Percentiles rank a stretch among this genome's conserved stretches.
Evolutionary conservation across 2,888 invertebrate species (phyloP).

Genomic region (Hemithea aestivaria): DNA sequence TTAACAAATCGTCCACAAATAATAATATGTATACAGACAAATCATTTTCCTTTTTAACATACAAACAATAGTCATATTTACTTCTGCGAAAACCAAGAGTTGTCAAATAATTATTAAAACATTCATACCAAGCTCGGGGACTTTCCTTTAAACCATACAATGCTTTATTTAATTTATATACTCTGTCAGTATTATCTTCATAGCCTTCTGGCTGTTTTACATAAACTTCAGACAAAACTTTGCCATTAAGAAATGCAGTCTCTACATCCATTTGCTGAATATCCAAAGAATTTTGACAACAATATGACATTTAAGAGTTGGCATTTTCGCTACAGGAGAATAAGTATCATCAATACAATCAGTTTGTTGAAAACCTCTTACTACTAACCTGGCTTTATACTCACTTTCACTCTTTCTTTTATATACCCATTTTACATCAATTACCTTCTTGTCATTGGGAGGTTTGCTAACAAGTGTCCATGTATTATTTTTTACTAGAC

Average conservation of each 20-base stretch:
- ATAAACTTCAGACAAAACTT: constrained; percentile 30
- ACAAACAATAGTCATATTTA: neutral
- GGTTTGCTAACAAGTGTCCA: constrained; percentile 35
- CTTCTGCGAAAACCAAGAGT: neutral
- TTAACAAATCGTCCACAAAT: constrained; percentile 32
- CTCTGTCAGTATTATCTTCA: constrained; percentile 30
- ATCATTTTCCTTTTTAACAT: no score
- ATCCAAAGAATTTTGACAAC: neutral
- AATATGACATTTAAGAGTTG: constrained; percentile 23
- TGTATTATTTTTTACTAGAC: constrained; percentile 35
- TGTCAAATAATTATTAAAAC: constrained; percentile 13
- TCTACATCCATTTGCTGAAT: constrained; percentile 28
- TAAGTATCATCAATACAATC: constrained; percentile 21
- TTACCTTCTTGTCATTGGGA: constrained; percentile 30
- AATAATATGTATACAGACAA: constrained; percentile 27
- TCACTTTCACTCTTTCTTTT: constrained; percentile 30
- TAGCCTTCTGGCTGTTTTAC: constrained; percentile 36
- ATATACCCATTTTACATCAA: constrained; percentile 38
- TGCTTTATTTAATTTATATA: constrained; percentile 34
- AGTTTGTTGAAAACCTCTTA: constrained; percentile 24
- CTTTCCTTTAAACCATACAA: constrained; percentile 32
- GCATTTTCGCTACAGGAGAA: constrained; percentile 34
- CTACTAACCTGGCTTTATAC: constrained; percentile 19
- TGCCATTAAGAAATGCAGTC: constrained; percentile 34
- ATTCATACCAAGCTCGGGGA: constrained; percentile 30